phyloP scores from a whole-genome alignment of 2,113 vertebrate genomes.

The Falco punctatus region DNA sequence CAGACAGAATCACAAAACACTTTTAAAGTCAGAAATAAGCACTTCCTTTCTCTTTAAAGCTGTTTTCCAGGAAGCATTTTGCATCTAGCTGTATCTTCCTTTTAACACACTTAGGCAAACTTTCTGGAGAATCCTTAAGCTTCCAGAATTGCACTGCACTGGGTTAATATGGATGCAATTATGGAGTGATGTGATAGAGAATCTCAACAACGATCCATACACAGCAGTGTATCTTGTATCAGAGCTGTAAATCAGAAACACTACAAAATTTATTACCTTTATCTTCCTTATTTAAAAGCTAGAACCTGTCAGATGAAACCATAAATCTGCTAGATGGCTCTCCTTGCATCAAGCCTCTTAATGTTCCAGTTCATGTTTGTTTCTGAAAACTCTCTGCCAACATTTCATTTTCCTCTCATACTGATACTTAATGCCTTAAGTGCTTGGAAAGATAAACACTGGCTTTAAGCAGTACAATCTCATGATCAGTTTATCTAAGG shows the following conservation, averaged over 20 bases:
- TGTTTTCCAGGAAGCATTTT: background rate
- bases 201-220: background rate
- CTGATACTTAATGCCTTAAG: slow-evolving; percentile 60
- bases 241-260: background rate
- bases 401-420: slow-evolving; percentile 39
- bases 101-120: background rate
- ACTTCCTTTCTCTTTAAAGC: background rate
- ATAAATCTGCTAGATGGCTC: background rate
- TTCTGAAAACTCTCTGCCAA: background rate
- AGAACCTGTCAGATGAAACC: background rate
- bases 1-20: background rate
- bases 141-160: background rate
- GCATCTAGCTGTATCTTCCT: background rate
- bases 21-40: background rate
- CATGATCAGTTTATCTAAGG: slow-evolving; percentile 58
- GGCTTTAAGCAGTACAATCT: slow-evolving; percentile 46
- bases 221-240: background rate
- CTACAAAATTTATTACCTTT: background rate
- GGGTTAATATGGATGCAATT: background rate
- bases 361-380: background rate
- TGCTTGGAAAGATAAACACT: slow-evolving; percentile 61
- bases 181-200: background rate
- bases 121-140: background rate
- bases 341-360: background rate
- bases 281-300: background rate